Conservation (phyloP, 2,888 invertebrate species). For the Heliconius ethilla region DNA sequence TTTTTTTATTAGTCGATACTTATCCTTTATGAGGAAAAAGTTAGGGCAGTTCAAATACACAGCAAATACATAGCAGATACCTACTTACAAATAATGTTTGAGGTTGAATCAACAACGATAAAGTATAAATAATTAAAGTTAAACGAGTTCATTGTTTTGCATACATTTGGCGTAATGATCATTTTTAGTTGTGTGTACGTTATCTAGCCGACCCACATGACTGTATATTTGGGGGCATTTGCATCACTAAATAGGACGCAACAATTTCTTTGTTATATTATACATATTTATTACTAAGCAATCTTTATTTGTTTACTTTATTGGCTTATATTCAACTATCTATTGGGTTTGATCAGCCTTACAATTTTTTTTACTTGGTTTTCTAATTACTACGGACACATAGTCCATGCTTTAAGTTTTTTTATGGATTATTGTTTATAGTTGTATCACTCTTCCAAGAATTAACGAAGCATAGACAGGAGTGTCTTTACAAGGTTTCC, state of each 20-base stretch:
- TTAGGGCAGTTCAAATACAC: background rate
- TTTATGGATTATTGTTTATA: no score
- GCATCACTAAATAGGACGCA: slow-evolving; percentile 5
- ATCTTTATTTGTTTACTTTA: background rate
- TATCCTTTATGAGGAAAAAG: background rate
- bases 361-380: background rate
- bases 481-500: background rate
- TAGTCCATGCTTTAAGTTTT: no score
- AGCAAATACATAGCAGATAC: background rate
- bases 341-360: background rate
- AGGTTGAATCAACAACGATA: slow-evolving; percentile 24
- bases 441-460: no score
- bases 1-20: background rate
- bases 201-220: slow-evolving; percentile 30
- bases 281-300: background rate
- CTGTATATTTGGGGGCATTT: slow-evolving; percentile 18
- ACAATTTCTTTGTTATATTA: slow-evolving; percentile 10
- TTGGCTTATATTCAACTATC: background rate
- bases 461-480: no score
- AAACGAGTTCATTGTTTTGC: slow-evolving; percentile 40
- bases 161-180: slow-evolving; percentile 35
- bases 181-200: slow-evolving; percentile 25
- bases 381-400: no score
- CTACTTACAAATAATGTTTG: background rate
- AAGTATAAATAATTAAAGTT: slow-evolving; percentile 16